A percentile compares a stretch with the other conserved stretches of the same genome.
These are phyloP conservation scores for Phoxinus dragarum DNA, from an alignment of 2,797 vertebrate species.

Conservation along the genomic window DNA sequence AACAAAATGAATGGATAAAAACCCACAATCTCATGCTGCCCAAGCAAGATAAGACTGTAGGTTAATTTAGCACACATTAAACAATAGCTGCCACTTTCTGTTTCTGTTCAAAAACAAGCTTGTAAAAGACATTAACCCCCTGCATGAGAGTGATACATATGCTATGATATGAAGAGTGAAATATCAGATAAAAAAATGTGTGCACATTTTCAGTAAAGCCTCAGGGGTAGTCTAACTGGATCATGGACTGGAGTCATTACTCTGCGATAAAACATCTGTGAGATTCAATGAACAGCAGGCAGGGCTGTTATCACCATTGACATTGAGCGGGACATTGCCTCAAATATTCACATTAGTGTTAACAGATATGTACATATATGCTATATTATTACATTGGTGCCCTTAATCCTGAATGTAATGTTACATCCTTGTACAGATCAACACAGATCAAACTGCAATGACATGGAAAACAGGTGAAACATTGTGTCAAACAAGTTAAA, in stretches of 20 bases:
- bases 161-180: slow-evolving; percentile 27
- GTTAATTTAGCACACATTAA: slow-evolving; percentile 56
- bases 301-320: slow-evolving; percentile 16
- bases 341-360: slow-evolving; percentile 6
- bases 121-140: slow-evolving; percentile 36
- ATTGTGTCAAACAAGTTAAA: neutral
- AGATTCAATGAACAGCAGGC: slow-evolving; percentile 2
- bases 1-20: slow-evolving; percentile 13
- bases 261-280: slow-evolving; percentile 25
- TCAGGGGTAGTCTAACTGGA: neutral
- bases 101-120: slow-evolving; percentile 45
- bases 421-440: neutral
- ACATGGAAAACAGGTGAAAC: neutral
- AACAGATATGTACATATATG: neutral
- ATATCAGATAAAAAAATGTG: neutral
- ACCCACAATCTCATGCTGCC: slow-evolving; percentile 53
- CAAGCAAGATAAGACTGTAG: slow-evolving; percentile 60
- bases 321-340: slow-evolving; percentile 5
- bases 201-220: neutral
- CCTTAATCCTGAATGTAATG: no score
- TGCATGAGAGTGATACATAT: neutral
- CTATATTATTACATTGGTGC: neutral
- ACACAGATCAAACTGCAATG: neutral
- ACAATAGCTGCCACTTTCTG: slow-evolving; percentile 56
- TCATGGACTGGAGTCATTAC: neutral